Percentiles rank a stretch among this genome's conserved stretches.
These are phyloP conservation scores for Aethina tumida DNA, from an alignment of 1,140 invertebrate genomes.

Conservation along the genomic window DNA sequence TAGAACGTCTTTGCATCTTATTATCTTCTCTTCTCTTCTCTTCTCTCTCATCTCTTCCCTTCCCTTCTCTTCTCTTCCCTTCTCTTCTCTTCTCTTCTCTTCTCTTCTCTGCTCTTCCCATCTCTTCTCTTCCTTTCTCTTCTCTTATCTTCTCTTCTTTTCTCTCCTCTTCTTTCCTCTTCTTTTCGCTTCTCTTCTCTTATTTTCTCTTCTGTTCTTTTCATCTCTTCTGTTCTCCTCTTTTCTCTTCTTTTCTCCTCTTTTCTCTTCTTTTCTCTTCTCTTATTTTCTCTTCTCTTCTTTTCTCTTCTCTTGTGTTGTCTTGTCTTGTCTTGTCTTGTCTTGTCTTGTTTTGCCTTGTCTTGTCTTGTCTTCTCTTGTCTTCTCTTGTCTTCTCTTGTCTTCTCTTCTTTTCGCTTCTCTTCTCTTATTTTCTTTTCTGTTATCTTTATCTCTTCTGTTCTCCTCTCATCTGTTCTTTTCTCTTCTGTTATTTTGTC, in stretches of 20 bases:
- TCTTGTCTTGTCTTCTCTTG: not conserved
- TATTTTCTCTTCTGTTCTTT: conserved; percentile 16
- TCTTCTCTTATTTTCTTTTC: not conserved
- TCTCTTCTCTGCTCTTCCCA: not conserved
- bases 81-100: not conserved
- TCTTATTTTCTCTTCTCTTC: not conserved
- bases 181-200: not conserved
- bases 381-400: not conserved
- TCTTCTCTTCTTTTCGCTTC: not conserved
- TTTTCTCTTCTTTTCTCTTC: conserved; percentile 4
- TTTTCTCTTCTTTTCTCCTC: not conserved
- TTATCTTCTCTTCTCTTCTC: not conserved
- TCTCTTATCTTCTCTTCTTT: not conserved
- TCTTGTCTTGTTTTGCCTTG: conserved; percentile 2
- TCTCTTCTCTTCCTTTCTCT: not conserved
- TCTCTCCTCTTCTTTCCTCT: not conserved
- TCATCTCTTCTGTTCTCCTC: conserved; percentile 1
- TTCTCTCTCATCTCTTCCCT: not conserved
- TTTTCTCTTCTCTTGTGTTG: not conserved
- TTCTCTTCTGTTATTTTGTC: not conserved
- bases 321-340: not conserved
- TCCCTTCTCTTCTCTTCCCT: not conserved
- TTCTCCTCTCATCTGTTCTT: not conserved
- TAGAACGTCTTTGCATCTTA: not conserved
- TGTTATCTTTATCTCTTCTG: conserved; percentile 1